phyloP scores from a whole-genome alignment of 1,140 invertebrate species.

The Lepidurus apus region DNA sequence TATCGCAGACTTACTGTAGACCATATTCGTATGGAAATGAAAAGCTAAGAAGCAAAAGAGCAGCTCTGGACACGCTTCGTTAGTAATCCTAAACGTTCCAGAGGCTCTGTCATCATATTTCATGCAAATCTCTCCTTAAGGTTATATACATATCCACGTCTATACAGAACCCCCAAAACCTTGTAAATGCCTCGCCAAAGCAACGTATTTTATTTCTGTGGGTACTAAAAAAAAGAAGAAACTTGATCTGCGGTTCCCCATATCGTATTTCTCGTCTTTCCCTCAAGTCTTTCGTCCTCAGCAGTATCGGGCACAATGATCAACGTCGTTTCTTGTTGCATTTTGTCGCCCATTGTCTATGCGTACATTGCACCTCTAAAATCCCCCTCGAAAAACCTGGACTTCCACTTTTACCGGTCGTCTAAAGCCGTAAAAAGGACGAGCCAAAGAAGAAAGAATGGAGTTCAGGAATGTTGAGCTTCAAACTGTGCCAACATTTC shows the following conservation, averaged over 20 bases:
- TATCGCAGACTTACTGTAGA: not conserved
- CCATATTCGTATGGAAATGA: slow-evolving; percentile 15
- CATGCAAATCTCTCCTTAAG: not conserved
- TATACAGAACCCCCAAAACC: not conserved
- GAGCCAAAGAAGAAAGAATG: not conserved
- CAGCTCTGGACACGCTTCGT: not conserved
- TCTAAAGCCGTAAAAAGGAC: not conserved
- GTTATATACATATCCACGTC: not conserved
- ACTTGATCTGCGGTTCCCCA: not conserved
- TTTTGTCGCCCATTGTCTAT: not conserved
- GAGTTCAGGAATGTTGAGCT: not conserved
- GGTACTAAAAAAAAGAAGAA: not conserved
- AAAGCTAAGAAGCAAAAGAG: not conserved
- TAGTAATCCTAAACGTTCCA: slow-evolving; percentile 19
- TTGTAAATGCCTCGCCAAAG: not conserved
- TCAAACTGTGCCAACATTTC: not conserved
- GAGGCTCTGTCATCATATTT: not conserved
- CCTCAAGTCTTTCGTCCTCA: not conserved
- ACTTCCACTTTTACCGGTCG: not conserved
- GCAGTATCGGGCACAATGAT: not conserved
- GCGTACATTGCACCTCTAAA: not conserved
- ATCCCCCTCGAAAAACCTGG: not conserved
- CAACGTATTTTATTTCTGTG: not conserved
- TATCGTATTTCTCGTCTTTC: not conserved
- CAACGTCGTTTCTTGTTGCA: slow-evolving; percentile 4